These are phyloP conservation scores for Cantharis nigra DNA, from an alignment of 2,888 invertebrate species.

Conservation along the genomic window DNA sequence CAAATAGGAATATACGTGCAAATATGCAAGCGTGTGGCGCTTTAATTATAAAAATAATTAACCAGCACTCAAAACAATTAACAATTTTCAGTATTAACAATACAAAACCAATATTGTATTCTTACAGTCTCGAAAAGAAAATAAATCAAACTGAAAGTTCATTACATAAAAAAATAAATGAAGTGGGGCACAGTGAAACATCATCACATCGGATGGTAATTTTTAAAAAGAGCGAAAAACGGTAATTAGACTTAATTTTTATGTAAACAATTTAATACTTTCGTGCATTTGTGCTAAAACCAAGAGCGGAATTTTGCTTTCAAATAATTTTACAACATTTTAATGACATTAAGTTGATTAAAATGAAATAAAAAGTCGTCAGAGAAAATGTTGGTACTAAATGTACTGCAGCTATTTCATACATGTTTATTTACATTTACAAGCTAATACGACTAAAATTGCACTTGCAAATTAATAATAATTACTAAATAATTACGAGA, in stretches of 20 bases:
- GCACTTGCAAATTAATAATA: neutral
- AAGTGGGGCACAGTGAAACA: neutral
- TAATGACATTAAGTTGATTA: neutral
- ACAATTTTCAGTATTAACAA: neutral
- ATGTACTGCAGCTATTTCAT: neutral
- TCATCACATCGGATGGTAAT: neutral
- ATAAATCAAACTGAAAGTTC: neutral
- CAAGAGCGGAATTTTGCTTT: neutral
- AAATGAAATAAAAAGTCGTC: neutral
- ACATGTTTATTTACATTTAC: neutral
- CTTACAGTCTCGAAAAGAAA: neutral
- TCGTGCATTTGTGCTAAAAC: neutral
- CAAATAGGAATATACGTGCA: neutral
- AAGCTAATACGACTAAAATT: neutral
- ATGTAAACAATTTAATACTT: neutral
- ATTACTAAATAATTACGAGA: neutral
- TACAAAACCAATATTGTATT: neutral
- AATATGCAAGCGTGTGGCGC: neutral
- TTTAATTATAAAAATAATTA: neutral
- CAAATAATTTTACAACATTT: neutral
- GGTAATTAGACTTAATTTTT: neutral
- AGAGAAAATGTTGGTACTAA: neutral
- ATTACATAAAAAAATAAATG: neutral
- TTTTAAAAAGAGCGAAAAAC: neutral
- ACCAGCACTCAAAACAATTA: neutral